phyloP scores from a whole-genome alignment of 2,888 invertebrate genomes.

The Enchytraeus crypticus region DNA sequence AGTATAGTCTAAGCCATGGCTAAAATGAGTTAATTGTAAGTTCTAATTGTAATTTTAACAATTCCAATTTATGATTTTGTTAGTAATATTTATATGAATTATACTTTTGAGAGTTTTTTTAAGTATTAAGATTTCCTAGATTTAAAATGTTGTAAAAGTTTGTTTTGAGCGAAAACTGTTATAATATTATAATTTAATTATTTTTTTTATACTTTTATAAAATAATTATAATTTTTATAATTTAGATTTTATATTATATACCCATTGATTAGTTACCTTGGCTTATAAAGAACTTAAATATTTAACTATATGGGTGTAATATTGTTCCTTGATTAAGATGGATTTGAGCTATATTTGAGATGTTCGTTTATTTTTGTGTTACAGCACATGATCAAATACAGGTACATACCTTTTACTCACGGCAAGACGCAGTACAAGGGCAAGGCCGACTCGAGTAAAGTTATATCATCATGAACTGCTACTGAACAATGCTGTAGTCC shows the following conservation, averaged over 20 bases:
- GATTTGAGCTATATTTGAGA: neutral
- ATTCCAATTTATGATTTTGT: neutral
- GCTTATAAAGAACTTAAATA: no score
- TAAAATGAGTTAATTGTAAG: neutral
- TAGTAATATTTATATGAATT: neutral
- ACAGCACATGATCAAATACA: constrained; percentile 99
- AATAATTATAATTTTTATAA: no score
- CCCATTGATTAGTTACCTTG: no score
- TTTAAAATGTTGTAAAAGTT: no score
- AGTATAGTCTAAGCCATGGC: no score
- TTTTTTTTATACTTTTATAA: no score
- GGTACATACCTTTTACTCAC: constrained; percentile 94
- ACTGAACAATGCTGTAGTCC: neutral
- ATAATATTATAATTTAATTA: no score
- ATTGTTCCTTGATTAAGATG: no score
- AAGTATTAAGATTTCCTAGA: neutral
- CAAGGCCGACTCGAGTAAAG: constrained; percentile 19
- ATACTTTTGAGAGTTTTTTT: neutral
- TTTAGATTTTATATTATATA: no score
- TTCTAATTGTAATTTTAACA: neutral
- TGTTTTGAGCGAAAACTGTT: no score
- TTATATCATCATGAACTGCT: neutral
- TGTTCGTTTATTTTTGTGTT: constrained; percentile 18
- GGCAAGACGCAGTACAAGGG: constrained; percentile 81
- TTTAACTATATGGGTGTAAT: neutral